Base-by-base conservation (phyloP, 2,113 vertebrate species). In the Chionodraco myersi region DNA sequence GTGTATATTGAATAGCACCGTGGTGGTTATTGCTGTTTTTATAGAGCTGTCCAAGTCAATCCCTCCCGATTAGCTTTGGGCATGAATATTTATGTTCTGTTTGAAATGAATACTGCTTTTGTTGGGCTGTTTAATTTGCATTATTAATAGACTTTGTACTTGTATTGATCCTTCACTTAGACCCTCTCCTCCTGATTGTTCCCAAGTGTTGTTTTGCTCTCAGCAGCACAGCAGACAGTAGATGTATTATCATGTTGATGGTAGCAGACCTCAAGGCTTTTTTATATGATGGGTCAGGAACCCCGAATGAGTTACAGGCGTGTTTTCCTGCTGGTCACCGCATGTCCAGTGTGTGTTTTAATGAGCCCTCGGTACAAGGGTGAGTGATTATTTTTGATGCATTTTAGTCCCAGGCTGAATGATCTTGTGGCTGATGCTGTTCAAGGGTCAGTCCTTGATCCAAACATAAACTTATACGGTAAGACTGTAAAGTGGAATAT, bases 161-260 rank as follows among this genome's bases (percentile, higher is more conserved):
- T 47, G 5, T 2, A 61, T 67, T 48, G n/a, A 67, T 58, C 68
- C 36, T 70, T 75, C 1, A 12, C 45, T 69, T 70, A 58, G 51
- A 70, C 23, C 13, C 10, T 18, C 9, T 13, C 47, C 47, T 5
- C 21, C 47, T 10, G 0, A 60, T 83, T 67, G 75, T 45, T 18
- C 54, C 47, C 12, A 16, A 75, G 64, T 73, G 64, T 61, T 80
- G 70, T 70, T 80, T 88, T 47, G 11, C 62, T 78, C 66, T 80
- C 74, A 69, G 41, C 75, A 77, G 60, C 59, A 45, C 34, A 68
- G 77, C 63, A 69, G 69, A 72, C 56, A 53, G 57, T 52, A 79
- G 76, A 84, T 90, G 86, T 89, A 81, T 90, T 84, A 82, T 80
- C 59, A 79, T 80, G 88, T 83, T 88, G 85, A 90, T 86, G 57